Conservation (phyloP, 2,113 vertebrate genomes). For the Pseudonaja textilis region DNA sequence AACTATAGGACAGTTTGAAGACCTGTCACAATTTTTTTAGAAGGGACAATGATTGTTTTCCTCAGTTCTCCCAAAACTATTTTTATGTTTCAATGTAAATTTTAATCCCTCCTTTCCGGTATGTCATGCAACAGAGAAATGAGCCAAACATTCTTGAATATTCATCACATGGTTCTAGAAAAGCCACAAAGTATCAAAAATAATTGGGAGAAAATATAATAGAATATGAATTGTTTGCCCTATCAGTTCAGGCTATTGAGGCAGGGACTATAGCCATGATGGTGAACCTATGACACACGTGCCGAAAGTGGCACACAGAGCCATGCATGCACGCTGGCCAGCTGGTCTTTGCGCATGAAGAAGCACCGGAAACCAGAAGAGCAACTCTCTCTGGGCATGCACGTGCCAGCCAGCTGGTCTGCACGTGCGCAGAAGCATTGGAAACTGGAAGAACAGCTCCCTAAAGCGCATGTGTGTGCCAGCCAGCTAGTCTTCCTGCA, state of each 20-base stretch:
- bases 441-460: no score
- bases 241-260: background rate
- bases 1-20: background rate
- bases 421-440: no score
- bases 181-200: background rate
- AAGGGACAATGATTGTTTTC: background rate
- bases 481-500: no score
- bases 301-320: no score
- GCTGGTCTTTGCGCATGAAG: no score
- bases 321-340: no score
- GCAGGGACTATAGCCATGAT: background rate
- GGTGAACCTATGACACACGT: no score
- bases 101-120: background rate
- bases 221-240: background rate
- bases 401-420: no score
- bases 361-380: no score
- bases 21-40: background rate
- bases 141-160: background rate
- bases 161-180: background rate
- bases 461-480: no score
- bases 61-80: background rate
- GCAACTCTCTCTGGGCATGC: no score
- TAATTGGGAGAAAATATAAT: background rate
- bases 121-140: background rate
- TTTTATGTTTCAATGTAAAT: background rate